Base-by-base conservation (phyloP, 2,797 vertebrate species). In the Rhinella marina region DNA sequence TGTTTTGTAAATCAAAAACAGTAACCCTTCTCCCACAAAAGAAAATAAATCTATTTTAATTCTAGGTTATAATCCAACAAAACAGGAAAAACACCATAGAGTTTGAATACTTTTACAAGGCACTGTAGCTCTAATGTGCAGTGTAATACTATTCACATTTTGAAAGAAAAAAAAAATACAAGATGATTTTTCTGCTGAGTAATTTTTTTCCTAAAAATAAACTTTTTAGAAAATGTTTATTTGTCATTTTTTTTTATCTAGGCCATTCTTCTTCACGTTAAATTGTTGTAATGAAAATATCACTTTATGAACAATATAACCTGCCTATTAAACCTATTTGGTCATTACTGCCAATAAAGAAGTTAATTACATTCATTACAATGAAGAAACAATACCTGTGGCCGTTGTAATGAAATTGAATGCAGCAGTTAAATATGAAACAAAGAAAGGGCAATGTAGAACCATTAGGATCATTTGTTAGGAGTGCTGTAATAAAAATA, bases 401-500 rank as follows among this genome's bases (percentile, higher is more conserved):
- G 32, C 61, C n/a, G 62, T 16, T 87, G 17, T 54, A 83, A 83
- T 82, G 50, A 50, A 83, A 50, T 54, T 41, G 17, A 81, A 29
- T 48, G 25, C 61, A 77, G 6, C 19, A 27, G 61, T 52, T 83
- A 77, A 19, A 76, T 82, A 82, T 76, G 17, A 48, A 70, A 21
- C 14, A 70, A 19, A 21, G 29, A 82, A 68, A 68, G 27, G 59
- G 41, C 62, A 59, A 16, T 48, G 81, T n/a, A n/a, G 13, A 88
- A 41, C 9, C 29, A 82, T 81, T 81, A 50, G 50, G 79, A 77
- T 76, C 27, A 59, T 86, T 85, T 82, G 54, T 64, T 81, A 81
- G 21, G 7, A 73, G 56, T 23, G 54, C 17, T 21, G n/a, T 50
- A 88, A 77, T 88, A 85, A 70, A 81, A 88, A 75, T 61, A 80